Conservation (phyloP, 2,113 vertebrate genomes). For the Passer montanus region DNA sequence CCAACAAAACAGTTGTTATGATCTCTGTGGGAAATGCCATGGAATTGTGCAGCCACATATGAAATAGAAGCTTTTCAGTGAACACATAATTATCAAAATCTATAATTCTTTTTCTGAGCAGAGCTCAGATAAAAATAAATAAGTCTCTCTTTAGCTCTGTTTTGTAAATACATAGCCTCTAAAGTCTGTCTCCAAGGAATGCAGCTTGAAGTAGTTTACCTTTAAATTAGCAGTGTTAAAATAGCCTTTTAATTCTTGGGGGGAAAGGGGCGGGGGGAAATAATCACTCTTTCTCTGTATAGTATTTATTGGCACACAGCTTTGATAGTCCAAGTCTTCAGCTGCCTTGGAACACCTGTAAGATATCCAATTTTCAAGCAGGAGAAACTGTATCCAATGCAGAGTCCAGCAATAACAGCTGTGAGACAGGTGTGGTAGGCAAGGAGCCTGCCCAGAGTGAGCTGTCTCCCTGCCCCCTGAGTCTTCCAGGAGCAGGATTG, state of each 20-base stretch:
- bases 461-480: not conserved
- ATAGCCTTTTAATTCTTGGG: not conserved
- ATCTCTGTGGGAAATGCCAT: not conserved
- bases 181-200: not conserved
- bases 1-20: not conserved
- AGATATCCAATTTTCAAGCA: not conserved
- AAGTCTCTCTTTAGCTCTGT: not conserved
- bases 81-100: not conserved
- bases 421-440: not conserved
- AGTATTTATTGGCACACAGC: not conserved
- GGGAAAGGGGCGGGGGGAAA: rapidly evolving
- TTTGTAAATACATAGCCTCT: not conserved
- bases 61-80: not conserved
- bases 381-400: not conserved
- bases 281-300: not conserved
- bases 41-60: not conserved
- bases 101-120: not conserved
- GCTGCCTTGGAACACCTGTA: not conserved
- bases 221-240: not conserved
- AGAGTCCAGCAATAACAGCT: not conserved
- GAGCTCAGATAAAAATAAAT: not conserved
- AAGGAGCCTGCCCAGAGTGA: not conserved
- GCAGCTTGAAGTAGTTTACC: not conserved
- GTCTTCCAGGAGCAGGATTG: not conserved
- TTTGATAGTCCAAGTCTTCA: not conserved